Base-by-base conservation (phyloP, 2,888 invertebrate species). In the Aphrophora alni region DNA sequence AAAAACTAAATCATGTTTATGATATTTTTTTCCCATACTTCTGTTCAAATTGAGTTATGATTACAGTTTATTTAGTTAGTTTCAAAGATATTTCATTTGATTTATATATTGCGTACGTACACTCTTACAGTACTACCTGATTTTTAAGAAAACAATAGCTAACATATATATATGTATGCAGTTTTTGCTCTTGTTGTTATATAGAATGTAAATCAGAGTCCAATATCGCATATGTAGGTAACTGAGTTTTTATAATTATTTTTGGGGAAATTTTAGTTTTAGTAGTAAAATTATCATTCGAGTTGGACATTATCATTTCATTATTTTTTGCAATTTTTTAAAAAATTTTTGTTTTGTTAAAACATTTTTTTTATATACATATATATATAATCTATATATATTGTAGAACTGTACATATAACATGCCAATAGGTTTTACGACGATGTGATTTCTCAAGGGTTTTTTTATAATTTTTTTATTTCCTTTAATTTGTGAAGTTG, bases 211-310 rank as follows among this genome's bases (percentile, higher is more conserved):
- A 59, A 59, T 59, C 59, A 21, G 59, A 59, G 59, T 59, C 59
- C 59, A 59, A 59, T 59, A 59, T 59, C 59, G 59, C 59, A 59
- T 59, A 59, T 21, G 59, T 59, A 59, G 59, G 59, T 59, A 59
- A 59, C 59, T 59, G 59, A 59, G 59, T 59, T 59, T 44, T 59
- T 59, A 59, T 59, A 21, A 59, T 59, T 59, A 59, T 59, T 59
- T 59, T 59, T 59, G 59, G 59, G 59, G 59, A 59, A 59, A 59
- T 59, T 59, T 59, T 59, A 59, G 59, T 59, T 59, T 59, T 59
- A 59, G 59, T 59, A 59, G n/a, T 59, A 5, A 21, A 59, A 59
- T 59, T 59, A 59, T 59, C 59, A 59, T 59, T 59, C 59, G 59
- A 59, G 59, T 59, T 59, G 59, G 59, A 59, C 59, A 59, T 21